Percentiles rank a stretch among this genome's conserved stretches.
phyloP scores from a whole-genome alignment of 1,140 invertebrate species.

The Drosophila ercepeae region DNA sequence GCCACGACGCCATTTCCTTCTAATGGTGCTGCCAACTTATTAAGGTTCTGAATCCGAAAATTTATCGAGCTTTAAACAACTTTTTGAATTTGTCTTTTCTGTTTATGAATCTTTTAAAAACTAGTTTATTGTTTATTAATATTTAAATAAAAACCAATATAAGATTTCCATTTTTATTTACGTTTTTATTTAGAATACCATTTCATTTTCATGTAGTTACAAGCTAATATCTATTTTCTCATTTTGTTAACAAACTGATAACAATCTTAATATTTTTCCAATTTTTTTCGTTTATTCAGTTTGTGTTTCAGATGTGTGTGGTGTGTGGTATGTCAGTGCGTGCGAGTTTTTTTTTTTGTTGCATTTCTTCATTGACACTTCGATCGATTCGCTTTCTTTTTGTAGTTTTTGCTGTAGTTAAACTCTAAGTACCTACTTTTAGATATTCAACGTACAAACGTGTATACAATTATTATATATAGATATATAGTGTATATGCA shows the following conservation, averaged over 20 bases:
- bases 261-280: constrained; percentile 59
- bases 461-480: constrained; percentile 69
- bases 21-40: no score
- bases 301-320: constrained; percentile 37
- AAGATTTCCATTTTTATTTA: constrained; percentile 54
- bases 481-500: constrained; percentile 40
- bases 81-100: no score
- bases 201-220: constrained; percentile 72
- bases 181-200: constrained; percentile 78
- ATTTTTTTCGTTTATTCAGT: constrained; percentile 8
- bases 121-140: no score
- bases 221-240: constrained; percentile 70
- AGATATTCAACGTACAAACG: constrained; percentile 64
- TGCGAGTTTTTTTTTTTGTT: constrained; percentile 28
- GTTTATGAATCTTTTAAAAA: no score
- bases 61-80: no score
- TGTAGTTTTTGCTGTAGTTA: constrained; percentile 37
- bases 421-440: constrained; percentile 75
- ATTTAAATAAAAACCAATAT: background rate
- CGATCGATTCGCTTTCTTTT: constrained; percentile 39
- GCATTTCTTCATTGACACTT: constrained; percentile 56
- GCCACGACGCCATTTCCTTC: no score
- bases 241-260: constrained; percentile 77
- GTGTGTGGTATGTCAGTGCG: constrained; percentile 25
- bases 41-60: no score